A percentile compares a stretch with the other conserved stretches of the same genome.
These are phyloP conservation scores for Manis pentadactyla DNA, from an alignment of 2,797 vertebrate species.

Conservation along the genomic window DNA sequence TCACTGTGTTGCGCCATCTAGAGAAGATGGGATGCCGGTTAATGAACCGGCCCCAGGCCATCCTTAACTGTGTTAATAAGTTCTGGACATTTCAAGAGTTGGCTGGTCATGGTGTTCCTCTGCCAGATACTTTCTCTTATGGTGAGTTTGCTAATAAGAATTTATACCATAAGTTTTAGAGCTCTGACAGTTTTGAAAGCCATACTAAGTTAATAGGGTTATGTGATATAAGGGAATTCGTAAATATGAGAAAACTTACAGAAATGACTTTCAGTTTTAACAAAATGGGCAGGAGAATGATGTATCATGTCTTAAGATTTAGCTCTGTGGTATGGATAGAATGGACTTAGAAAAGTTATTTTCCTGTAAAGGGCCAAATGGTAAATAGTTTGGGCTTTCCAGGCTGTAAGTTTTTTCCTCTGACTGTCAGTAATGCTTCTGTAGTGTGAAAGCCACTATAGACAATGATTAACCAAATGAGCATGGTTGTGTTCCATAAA, in stretches of 20 bases:
- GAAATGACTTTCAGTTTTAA: conserved; percentile 5
- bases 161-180: neutral
- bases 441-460: neutral
- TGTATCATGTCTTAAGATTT: neutral
- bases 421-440: neutral
- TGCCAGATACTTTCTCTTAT: conserved; percentile 91
- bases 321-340: neutral
- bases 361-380: neutral
- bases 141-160: conserved; percentile 83
- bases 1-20: conserved; percentile 90
- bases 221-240: neutral
- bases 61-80: conserved; percentile 91
- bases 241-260: neutral
- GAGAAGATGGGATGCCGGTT: conserved; percentile 91
- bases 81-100: conserved; percentile 92
- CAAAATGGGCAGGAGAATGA: neutral
- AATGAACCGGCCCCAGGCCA: conserved; percentile 91
- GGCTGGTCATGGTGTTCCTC: conserved; percentile 90
- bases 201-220: conserved; percentile 1
- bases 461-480: neutral
- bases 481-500: neutral
- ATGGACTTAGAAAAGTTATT: neutral
- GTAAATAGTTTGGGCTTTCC: conserved; percentile 8
- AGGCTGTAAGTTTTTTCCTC: neutral
- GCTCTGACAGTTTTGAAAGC: conserved; percentile 25